Conservation (phyloP, 2,888 invertebrate genomes). For the Hydropsyche betteni region DNA sequence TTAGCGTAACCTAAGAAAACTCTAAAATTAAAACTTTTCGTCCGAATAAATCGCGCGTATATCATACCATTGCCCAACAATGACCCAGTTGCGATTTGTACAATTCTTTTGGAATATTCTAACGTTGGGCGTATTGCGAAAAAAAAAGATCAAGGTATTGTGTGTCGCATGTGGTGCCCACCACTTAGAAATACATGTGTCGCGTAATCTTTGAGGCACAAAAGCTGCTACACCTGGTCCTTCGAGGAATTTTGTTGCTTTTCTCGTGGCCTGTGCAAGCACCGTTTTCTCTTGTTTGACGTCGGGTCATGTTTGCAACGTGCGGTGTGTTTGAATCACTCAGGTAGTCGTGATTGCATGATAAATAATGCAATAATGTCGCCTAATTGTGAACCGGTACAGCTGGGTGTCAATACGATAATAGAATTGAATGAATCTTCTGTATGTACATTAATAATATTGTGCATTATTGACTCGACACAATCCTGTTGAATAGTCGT, state of each 20-base stretch:
- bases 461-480: no score
- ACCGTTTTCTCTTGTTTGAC: not conserved
- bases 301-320: conserved; percentile 1
- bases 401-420: no score
- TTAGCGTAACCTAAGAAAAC: conserved; percentile 5
- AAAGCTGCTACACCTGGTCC: conserved; percentile 10
- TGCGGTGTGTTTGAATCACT: conserved; percentile 15
- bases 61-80: conserved; percentile 3
- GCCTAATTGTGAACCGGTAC: not conserved
- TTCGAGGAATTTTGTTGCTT: conserved; percentile 14
- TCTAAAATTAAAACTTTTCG: not conserved
- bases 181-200: conserved; percentile 22
- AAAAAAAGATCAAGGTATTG: conserved; percentile 1
- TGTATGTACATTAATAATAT: no score
- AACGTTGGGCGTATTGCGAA: not conserved
- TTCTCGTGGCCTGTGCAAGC: conserved; percentile 4
- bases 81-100: conserved; percentile 5
- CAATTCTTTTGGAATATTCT: not conserved
- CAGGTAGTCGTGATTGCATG: conserved; percentile 28
- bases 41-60: not conserved
- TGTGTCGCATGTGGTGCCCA: not conserved
- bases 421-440: no score
- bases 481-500: no score
- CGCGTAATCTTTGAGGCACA: conserved; percentile 15
- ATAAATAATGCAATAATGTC: conserved; percentile 26